Percentiles rank a stretch among this genome's conserved stretches.
These are phyloP conservation scores for Aleiodes testaceus DNA, from an alignment of 2,888 invertebrate genomes.

Conservation along the genomic window DNA sequence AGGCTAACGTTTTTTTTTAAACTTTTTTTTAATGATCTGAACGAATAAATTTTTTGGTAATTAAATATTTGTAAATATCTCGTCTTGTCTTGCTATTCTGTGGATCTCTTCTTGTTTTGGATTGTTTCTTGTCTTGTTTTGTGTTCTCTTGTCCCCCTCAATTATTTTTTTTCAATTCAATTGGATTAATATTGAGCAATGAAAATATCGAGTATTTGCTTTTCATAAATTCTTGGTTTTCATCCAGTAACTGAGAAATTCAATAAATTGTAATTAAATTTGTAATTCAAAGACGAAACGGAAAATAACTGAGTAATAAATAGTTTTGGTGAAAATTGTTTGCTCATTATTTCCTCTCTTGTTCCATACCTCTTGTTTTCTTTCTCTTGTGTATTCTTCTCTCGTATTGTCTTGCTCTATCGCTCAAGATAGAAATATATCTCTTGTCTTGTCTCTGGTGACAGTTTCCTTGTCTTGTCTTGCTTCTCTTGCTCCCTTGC, in stretches of 20 bases:
- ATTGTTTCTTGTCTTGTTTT: not conserved
- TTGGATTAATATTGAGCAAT: slow-evolving; percentile 25
- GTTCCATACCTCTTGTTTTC: slow-evolving; percentile 32
- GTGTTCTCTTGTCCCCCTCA: not conserved
- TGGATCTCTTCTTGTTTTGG: not conserved
- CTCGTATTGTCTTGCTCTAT: slow-evolving; percentile 26
- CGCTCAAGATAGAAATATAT: too few relatives aligned
- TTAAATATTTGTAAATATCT: not conserved
- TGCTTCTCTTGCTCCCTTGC: too few relatives aligned
- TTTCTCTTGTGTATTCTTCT: slow-evolving; percentile 24
- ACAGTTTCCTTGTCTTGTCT: too few relatives aligned
- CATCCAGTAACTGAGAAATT: not conserved
- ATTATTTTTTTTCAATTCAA: not conserved
- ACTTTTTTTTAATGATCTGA: too few relatives aligned
- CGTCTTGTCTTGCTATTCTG: not conserved
- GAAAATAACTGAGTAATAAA: not conserved
- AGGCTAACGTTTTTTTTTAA: too few relatives aligned
- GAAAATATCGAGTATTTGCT: slow-evolving; percentile 28
- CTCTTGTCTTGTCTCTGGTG: too few relatives aligned
- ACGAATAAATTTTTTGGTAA: too few relatives aligned
- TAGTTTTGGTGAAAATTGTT: slow-evolving; percentile 17
- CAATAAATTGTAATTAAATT: not conserved
- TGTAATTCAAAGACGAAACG: not conserved
- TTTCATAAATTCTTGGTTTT: slow-evolving; percentile 39
- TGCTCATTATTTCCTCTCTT: slow-evolving; percentile 32